Base-by-base conservation (phyloP, 2,797 vertebrate genomes). In the Thunnus albacares region DNA sequence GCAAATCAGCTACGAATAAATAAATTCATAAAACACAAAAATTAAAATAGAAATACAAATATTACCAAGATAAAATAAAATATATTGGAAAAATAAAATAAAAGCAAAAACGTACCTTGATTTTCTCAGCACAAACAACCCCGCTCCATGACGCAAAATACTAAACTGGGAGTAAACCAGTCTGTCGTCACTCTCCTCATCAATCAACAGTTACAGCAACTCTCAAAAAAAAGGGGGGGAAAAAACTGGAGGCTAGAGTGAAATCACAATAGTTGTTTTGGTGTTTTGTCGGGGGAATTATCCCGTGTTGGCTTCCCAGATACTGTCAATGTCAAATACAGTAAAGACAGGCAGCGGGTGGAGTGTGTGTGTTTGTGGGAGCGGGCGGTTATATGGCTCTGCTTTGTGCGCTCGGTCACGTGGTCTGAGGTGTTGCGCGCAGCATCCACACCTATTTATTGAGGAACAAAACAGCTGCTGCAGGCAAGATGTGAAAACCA, bases 351-450 rank as follows among this genome's bases (percentile, higher is more conserved):
- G 81, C 79, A 82, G 78, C 74, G 77, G 65, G 70, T 30, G 77
- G 49, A 18, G 57, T 59, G 68, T 56, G 71, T 53, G 59, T 52
- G 74, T 81, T 61, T 52, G 72, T n/a, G 38, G 60, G 22, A 79
- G 90, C 82, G 83, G 57, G 84, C 86, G 73, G 51, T 81, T 87
- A 20, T 82, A 83, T 84, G 59, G 85, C 89, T 67, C 71, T 68
- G 88, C 87, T 90, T 84, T 90, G 88, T 90, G 86, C 85, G 88
- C 79, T 62, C 81, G 73, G 83, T 93, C 92, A 94, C 93, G 91
- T 94, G 93, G 55, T 89, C 51, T 35, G 89, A 90, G 87, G 87
- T 89, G 90, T 86, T 74, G 77, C 77, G 71, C 80, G 67, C 47
- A 28, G 53, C 76, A 66, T 52, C 69, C 68, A 66, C 75, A 82